Base-by-base conservation (phyloP, 2,888 invertebrate species). In the Mythimna vitellina region DNA sequence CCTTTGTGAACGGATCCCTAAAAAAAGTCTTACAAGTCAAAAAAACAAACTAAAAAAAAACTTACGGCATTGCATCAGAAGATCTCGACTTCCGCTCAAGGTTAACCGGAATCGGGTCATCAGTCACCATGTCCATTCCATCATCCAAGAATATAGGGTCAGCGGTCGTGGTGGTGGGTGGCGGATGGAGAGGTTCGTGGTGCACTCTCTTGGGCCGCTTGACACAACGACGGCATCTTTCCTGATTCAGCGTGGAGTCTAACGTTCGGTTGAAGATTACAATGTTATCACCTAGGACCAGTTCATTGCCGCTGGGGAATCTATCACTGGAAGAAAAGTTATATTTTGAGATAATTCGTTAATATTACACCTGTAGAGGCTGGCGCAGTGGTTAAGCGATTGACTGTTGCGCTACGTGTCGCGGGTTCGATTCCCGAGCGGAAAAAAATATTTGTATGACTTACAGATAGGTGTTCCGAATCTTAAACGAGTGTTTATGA, bases 231-330 rank as follows among this genome's bases (percentile, higher is more conserved):
- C 76, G 80, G 76, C 95, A 95, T 2, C 85, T 76, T 0, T 86
- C 82, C 3, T 76, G 73, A 14, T 81, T 80, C 9, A 92, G 76
- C 0, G 76, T 81, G 0, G 86, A 80, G 32, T 93, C 92, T 1
- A 46, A 7, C 46, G 46, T 79, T 3, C 70, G 81, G 73, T 91
- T 86, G 82, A 84, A 92, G 17, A 89, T 73, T 0, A 94, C 89
- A 35, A 91, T 95, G 0, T 97, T 97, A 87, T 98, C 98, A 0
- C 98, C 98, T 80, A 98, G 94, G 86, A 98, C 97, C 49, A 98
- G 93, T 88, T 98, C 98, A 0, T 97, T 95, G 54, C 97, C 97
- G 7, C 97, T 93, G 6, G 97, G 95, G 86, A 93, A 96, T 29
- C 89, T 96, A 51, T 97, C 96, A 84, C 97, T 97, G 88, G 2